Base-by-base conservation (phyloP, 2,888 invertebrate genomes). In the Scaptomyza parva region DNA sequence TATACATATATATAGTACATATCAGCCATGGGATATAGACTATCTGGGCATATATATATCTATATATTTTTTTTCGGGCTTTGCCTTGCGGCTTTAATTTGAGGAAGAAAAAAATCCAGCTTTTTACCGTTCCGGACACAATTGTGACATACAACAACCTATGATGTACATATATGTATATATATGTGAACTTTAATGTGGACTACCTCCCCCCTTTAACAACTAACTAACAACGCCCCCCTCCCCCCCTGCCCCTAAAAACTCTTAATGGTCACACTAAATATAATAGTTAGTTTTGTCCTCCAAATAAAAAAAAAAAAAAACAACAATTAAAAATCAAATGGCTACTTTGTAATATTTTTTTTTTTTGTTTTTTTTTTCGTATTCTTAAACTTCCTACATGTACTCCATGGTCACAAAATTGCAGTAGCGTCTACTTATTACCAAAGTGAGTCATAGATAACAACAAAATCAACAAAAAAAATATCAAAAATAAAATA, bases 361-460 rank as follows among this genome's bases (percentile, higher is more conserved):
- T 14, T 14, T 20, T 12, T 20, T 17, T 17, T 28, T 17, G 11
- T 33, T 33, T 48, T 18, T n/a, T 18, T 47, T 14, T 48, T 33
- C 14, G 11, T 48, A 48, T 35, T 48, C 14, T 35, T 9, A 22
- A 48, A 48, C 22, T 35, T 48, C 33, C 33, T 14, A 17, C 20
- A 22, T 48, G 47, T 33, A 22, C 14, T 33, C 33, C 33, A 22
- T 35, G 48, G 48, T 35, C 11, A 35, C 22, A 35, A 22, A 35
- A 4, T 48, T 14, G 48, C 48, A 48, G 33, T 48, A 48, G 48
- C 20, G 33, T 14, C 48, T 20, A 7, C 48, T 35, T 48, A 48
- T 17, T 35, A 48, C 48, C 22, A 35, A 48, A 22, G 48, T 48
- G 48, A 48, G 48, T 48, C 48, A 22, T 5, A 22, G 48, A 22